Evolutionary conservation across 2,888 invertebrate species (phyloP).

Genomic region (Plagodis dolabraria): DNA sequence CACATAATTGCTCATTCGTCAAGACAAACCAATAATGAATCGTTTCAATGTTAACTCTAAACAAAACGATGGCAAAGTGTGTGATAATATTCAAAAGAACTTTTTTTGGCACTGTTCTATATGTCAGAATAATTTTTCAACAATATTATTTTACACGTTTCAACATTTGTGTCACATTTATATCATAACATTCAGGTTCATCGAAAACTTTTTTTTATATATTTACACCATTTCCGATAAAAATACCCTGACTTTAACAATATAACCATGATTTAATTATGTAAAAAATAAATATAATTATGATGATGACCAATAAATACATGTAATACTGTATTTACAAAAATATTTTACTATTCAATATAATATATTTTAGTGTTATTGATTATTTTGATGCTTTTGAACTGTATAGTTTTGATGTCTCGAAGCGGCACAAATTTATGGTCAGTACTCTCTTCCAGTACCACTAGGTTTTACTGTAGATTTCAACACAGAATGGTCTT

Average conservation of each 20-base stretch:
- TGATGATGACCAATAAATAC: slow-evolving; percentile 56
- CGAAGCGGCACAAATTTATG: not conserved
- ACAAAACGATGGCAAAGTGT: slow-evolving; percentile 29
- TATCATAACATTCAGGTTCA: slow-evolving; percentile 16
- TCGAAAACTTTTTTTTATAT: slow-evolving; percentile 29
- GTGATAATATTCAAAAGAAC: slow-evolving; percentile 24
- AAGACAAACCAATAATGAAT: slow-evolving; percentile 25
- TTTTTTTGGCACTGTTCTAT: slow-evolving; percentile 46
- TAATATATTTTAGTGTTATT: slow-evolving; percentile 38
- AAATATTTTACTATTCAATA: slow-evolving; percentile 57
- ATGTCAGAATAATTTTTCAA: slow-evolving; percentile 27
- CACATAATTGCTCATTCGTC: slow-evolving; percentile 47
- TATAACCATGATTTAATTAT: slow-evolving; percentile 54
- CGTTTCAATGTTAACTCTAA: slow-evolving; percentile 53
- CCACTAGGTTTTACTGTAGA: too few relatives aligned
- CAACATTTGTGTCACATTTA: slow-evolving; percentile 25
- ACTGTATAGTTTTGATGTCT: not conserved
- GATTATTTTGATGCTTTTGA: slow-evolving; percentile 41
- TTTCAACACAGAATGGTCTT: too few relatives aligned
- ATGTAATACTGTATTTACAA: slow-evolving; percentile 71
- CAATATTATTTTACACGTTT: slow-evolving; percentile 24
- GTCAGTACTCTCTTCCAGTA: not conserved
- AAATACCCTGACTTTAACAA: slow-evolving; percentile 59
- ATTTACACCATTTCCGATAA: slow-evolving; percentile 43
- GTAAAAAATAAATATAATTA: slow-evolving; percentile 48